phyloP scores from a whole-genome alignment of 1,140 invertebrate genomes.

The Sitodiplosis mosellana region DNA sequence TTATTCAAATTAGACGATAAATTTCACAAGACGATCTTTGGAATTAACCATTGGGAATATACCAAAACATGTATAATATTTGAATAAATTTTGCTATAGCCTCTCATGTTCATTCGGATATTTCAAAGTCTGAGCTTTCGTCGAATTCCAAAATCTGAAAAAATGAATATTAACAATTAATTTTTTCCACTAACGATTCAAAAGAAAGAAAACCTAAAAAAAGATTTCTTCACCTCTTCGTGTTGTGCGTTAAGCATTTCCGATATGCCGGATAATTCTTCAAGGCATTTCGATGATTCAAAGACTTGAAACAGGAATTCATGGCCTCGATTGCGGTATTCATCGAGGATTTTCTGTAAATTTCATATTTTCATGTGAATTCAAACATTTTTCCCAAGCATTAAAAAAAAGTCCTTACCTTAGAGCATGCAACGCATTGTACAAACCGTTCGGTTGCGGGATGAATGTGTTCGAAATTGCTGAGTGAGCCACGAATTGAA shows the following conservation, averaged over 20 bases:
- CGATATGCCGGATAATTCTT: slow-evolving; percentile 71
- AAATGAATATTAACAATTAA: slow-evolving; percentile 19
- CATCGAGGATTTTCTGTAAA: slow-evolving; percentile 11
- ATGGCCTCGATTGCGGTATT: slow-evolving; percentile 31
- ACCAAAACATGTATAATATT: too few relatives aligned
- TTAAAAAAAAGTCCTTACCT: slow-evolving; percentile 10
- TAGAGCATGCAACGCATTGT: slow-evolving; percentile 84
- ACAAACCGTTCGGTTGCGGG: slow-evolving; percentile 71
- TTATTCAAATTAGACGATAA: too few relatives aligned
- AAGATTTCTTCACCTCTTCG: slow-evolving; percentile 12
- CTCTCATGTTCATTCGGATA: background rate
- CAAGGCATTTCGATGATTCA: slow-evolving; percentile 65
- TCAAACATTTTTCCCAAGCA: background rate
- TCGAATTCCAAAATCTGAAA: too few relatives aligned
- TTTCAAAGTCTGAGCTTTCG: slow-evolving; percentile 13
- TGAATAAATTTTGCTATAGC: too few relatives aligned
- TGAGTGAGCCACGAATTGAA: slow-evolving; percentile 81
- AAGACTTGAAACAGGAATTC: slow-evolving; percentile 74
- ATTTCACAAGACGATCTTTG: too few relatives aligned
- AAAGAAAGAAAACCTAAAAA: background rate
- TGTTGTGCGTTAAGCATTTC: slow-evolving; percentile 24
- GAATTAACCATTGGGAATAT: too few relatives aligned
- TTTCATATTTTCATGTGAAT: background rate
- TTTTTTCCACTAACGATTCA: background rate
- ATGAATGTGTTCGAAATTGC: slow-evolving; percentile 55